phyloP scores from a whole-genome alignment of 2,888 invertebrate species.

The Schizotus pectinicornis region DNA sequence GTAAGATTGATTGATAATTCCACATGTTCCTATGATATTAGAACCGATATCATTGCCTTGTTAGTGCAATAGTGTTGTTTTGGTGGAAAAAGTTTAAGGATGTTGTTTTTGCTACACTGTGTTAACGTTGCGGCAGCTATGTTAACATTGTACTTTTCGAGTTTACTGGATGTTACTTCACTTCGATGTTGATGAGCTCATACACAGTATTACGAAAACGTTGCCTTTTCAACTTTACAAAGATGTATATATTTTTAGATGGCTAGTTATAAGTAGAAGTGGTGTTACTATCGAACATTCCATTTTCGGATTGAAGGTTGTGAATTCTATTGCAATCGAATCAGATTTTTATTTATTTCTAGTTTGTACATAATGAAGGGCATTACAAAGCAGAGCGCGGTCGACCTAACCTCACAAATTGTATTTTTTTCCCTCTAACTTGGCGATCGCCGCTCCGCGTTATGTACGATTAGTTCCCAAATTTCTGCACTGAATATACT shows the following conservation, averaged over 20 bases:
- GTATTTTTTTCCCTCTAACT: too few relatives aligned
- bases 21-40: slow-evolving; percentile 24
- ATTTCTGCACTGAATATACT: slow-evolving; percentile 17
- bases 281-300: slow-evolving; percentile 9
- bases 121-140: slow-evolving; percentile 8
- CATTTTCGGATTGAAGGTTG: slow-evolving; percentile 1
- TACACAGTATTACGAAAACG: slow-evolving; percentile 19
- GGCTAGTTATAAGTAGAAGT: slow-evolving; percentile 13
- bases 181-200: slow-evolving; percentile 20
- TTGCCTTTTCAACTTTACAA: slow-evolving; percentile 23
- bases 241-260: slow-evolving; percentile 26
- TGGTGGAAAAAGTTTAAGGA: slow-evolving; percentile 16
- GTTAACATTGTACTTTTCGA: slow-evolving; percentile 4
- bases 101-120: slow-evolving; percentile 5
- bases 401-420: too few relatives aligned
- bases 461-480: slow-evolving; percentile 17
- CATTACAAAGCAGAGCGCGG: slow-evolving; percentile 5
- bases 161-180: slow-evolving; percentile 19
- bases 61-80: slow-evolving; percentile 14
- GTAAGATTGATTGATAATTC: slow-evolving; percentile 16
- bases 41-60: slow-evolving; percentile 8
- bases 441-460: too few relatives aligned
- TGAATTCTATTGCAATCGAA: not conserved
- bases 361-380: slow-evolving; percentile 20
- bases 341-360: slow-evolving; percentile 12